Base-by-base conservation (phyloP, 2,888 invertebrate species). In the Melieria crassipennis region DNA sequence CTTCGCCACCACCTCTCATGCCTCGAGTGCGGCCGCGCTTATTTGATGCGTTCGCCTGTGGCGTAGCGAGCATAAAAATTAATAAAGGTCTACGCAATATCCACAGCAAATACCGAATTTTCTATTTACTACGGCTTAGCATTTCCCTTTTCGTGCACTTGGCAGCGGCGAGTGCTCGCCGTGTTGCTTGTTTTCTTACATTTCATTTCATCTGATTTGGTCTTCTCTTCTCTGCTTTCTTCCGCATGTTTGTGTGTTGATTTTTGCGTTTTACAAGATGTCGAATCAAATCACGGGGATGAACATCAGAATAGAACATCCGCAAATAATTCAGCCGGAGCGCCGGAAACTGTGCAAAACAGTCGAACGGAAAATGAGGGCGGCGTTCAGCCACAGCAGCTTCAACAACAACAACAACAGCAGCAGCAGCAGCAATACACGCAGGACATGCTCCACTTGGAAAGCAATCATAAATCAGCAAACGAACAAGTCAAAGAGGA, bases 281-380 rank as follows among this genome's bases (percentile, higher is more conserved):
- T 80, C 82, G 82, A 77, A 78, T 77, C 82, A 80, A 83, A 81
- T 82, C 81, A 79, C 74, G 79, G 62, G 77, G 74, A 77, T 77
- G 78, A 76, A 77, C 73, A 75, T 75, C 73, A 74, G 73, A 75
- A 71, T 74, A 55, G 71, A 76, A 73, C 72, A 71, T 74, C 73
- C 76, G 76, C 77, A 75, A 78, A 75, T 78, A 77, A 76, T 76
- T 74, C 73, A 67, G 75, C 50, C 68, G 64, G 56, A 52, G 16
- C 69, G 69, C 67, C 79, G 78, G 76, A 76, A 75, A 74, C 71
- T 74, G 63, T 70, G 45, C 65, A 72, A 74, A 75, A 66, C 47
- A 71, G 66, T 65, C 69, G 42, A 69, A 71, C 62, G 65, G 72
- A 71, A 74, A 72, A 48, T 60, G 66, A 73, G 68, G 69, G 16